phyloP scores from a whole-genome alignment of 2,888 invertebrate genomes.

The Ellobium chinense region DNA sequence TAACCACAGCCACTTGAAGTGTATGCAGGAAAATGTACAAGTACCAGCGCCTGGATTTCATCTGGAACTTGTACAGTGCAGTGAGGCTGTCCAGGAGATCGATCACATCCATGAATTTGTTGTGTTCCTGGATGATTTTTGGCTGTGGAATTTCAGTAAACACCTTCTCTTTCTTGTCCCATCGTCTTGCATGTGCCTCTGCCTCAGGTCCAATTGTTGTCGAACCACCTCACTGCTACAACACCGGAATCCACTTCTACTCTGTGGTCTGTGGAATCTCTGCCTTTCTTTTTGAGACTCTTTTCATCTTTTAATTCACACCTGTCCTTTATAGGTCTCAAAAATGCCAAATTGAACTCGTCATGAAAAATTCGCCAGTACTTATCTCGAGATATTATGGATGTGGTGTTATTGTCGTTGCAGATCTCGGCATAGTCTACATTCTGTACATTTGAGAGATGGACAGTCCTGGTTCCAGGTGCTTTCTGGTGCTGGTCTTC shows the following conservation, averaged over 20 bases:
- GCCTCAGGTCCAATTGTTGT: too few relatives aligned
- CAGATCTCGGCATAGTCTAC: background rate
- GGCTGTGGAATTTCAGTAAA: too few relatives aligned
- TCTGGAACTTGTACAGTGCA: conserved; percentile 39
- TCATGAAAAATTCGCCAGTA: background rate
- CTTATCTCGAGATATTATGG: background rate
- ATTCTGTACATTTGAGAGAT: background rate
- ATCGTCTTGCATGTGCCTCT: too few relatives aligned
- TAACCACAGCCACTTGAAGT: conserved; percentile 45
- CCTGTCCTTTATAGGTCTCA: background rate
- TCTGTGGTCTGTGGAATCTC: too few relatives aligned
- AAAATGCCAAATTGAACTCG: background rate
- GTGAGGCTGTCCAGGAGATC: conserved; percentile 41
- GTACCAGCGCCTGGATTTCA: conserved; percentile 47
- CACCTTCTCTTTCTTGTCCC: too few relatives aligned
- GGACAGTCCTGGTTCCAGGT: background rate
- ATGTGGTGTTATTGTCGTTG: background rate
- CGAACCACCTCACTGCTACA: too few relatives aligned
- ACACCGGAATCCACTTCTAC: too few relatives aligned
- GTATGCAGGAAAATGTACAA: conserved; percentile 51
- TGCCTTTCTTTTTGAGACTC: too few relatives aligned
- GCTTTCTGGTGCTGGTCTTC: background rate
- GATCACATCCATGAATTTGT: conserved; percentile 47
- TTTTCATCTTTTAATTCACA: too few relatives aligned
- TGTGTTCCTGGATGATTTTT: too few relatives aligned